Evolutionary conservation across 2,113 vertebrate species (phyloP).

Genomic region (Amia ocellicauda): DNA sequence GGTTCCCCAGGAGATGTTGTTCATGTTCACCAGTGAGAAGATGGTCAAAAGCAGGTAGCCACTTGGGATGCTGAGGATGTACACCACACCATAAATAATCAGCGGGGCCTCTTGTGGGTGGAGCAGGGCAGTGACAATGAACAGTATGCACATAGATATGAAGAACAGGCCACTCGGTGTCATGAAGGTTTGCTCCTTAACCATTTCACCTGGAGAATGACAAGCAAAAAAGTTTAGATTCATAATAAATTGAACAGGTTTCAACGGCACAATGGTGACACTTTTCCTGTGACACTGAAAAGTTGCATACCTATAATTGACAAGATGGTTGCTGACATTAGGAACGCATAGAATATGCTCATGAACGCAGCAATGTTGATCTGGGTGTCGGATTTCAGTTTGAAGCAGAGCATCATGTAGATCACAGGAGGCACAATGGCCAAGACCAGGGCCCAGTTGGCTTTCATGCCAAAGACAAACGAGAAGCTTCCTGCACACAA

Average conservation of each 20-base stretch:
- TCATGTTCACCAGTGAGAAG: constrained; percentile 67
- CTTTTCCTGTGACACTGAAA: neutral
- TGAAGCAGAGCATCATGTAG: constrained; percentile 53
- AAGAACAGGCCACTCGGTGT: constrained; percentile 57
- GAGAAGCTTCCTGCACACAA: constrained; percentile 45
- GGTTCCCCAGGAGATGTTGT: constrained; percentile 67
- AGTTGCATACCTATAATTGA: constrained; percentile 48
- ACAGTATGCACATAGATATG: constrained; percentile 35
- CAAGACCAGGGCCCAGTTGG: constrained; percentile 31
- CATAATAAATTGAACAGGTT: too few relatives aligned
- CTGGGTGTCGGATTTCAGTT: constrained; percentile 56
- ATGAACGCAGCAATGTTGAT: constrained; percentile 50
- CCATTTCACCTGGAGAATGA: constrained; percentile 37
- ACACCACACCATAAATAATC: constrained; percentile 55
- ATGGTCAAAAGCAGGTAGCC: constrained; percentile 64
- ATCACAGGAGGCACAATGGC: constrained; percentile 48
- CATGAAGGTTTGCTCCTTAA: constrained; percentile 45
- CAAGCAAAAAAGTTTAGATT: neutral
- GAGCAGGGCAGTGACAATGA: constrained; percentile 40
- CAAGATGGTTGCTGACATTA: constrained; percentile 54
- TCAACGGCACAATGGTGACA: too few relatives aligned
- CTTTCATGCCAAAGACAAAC: constrained; percentile 12
- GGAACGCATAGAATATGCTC: constrained; percentile 56
- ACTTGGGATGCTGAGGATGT: constrained; percentile 59
- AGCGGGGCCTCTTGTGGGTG: constrained; percentile 51